Conservation (phyloP, 64 coral and sea anemone genomes). For the Pachyseris speciosa region DNA sequence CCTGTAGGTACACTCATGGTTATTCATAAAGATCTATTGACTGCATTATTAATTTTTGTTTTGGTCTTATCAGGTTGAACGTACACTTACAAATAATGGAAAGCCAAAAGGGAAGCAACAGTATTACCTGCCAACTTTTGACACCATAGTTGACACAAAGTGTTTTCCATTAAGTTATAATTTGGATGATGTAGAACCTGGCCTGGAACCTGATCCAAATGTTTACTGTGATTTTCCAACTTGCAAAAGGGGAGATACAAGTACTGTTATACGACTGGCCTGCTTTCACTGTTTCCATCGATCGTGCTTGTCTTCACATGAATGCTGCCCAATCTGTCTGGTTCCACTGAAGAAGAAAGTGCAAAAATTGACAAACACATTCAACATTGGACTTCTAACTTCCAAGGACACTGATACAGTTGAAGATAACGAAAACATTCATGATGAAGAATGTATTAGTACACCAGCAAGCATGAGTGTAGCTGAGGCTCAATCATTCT, state of each 20-base stretch:
- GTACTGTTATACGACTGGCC: conserved; percentile 29
- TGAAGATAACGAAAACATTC: background rate
- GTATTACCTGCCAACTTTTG: conserved; percentile 19
- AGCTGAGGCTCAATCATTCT: background rate
- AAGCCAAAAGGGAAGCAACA: background rate
- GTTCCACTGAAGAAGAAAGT: conserved; percentile 38
- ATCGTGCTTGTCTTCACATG: conserved; percentile 1
- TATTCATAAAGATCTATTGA: too few relatives aligned
- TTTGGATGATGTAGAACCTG: background rate
- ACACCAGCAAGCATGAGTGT: background rate
- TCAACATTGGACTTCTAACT: background rate
- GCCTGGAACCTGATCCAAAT: background rate
- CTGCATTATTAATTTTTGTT: too few relatives aligned
- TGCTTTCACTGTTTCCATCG: conserved; percentile 47
- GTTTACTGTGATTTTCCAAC: conserved; percentile 1
- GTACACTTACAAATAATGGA: background rate
- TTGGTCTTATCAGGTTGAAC: background rate
- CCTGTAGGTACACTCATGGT: too few relatives aligned
- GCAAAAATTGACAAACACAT: background rate
- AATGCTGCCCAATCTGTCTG: conserved; percentile 30
- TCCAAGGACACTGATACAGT: background rate
- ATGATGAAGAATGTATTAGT: background rate
- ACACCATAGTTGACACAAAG: background rate
- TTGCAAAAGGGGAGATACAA: background rate
- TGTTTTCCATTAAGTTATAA: conserved; percentile 44